These are phyloP conservation scores for Heliocidaris tuberculata DNA, from an alignment of 35 echinoderm and acorn worm species.

Conservation along the genomic window DNA sequence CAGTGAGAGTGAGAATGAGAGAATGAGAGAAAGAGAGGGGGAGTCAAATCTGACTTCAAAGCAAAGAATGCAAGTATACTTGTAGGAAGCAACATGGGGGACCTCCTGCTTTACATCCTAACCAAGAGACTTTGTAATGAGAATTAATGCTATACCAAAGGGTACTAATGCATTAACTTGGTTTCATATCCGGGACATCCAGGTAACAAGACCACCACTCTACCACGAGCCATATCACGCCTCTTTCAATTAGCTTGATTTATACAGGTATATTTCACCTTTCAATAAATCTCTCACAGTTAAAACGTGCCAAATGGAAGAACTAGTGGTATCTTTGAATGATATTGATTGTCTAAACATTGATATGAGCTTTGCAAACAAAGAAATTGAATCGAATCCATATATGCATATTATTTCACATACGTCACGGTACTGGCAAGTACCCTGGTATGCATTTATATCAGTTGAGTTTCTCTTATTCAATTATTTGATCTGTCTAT, in stretches of 20 bases:
- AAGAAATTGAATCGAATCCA: background rate
- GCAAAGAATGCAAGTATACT: no score
- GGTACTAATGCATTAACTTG: no score
- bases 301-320: background rate
- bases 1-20: background rate
- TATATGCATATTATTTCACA: background rate
- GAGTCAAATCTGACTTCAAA: no score
- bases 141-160: no score
- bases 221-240: no score
- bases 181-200: no score
- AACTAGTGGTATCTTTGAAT: background rate
- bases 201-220: no score
- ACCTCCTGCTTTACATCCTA: no score
- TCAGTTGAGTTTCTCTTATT: background rate
- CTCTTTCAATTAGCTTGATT: background rate
- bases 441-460: background rate
- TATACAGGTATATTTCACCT: background rate
- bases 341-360: background rate
- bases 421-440: background rate
- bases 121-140: no score
- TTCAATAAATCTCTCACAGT: background rate
- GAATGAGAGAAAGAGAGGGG: background rate
- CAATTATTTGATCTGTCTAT: background rate
- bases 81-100: no score
- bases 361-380: background rate